phyloP scores from a whole-genome alignment of 2,888 invertebrate species.

The Atrina japonica region DNA sequence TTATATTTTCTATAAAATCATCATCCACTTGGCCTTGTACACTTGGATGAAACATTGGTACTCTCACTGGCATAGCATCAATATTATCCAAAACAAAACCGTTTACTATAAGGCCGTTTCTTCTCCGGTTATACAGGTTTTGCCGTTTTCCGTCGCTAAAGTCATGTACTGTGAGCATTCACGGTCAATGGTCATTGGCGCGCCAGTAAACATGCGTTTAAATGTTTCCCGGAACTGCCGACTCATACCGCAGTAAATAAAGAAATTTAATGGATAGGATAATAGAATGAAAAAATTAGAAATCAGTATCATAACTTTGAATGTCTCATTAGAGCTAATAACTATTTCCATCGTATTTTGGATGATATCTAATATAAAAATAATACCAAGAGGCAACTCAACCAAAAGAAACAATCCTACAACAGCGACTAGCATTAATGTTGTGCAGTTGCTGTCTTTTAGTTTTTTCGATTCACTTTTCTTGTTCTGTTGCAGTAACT shows the following conservation, averaged over 20 bases:
- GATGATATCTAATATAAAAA: slow-evolving; percentile 88
- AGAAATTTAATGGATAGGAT: slow-evolving; percentile 96
- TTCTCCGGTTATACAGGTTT: slow-evolving; percentile 40
- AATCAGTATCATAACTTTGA: slow-evolving; percentile 81
- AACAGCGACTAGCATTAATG: slow-evolving; percentile 81
- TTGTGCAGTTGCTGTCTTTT: slow-evolving; percentile 79
- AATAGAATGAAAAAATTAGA: slow-evolving; percentile 95
- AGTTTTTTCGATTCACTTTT: slow-evolving; percentile 78
- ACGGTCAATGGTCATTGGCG: slow-evolving; percentile 64
- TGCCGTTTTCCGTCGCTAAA: slow-evolving; percentile 75
- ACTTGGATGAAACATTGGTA: no score
- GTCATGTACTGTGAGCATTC: slow-evolving; percentile 77
- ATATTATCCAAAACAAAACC: no score
- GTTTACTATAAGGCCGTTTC: no score
- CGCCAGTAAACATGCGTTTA: slow-evolving; percentile 87
- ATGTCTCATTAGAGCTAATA: slow-evolving; percentile 54
- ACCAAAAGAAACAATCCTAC: slow-evolving; percentile 82
- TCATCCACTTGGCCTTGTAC: no score
- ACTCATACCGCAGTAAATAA: slow-evolving; percentile 98
- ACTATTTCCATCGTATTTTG: slow-evolving; percentile 71
- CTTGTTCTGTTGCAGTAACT: slow-evolving; percentile 88
- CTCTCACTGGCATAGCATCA: no score
- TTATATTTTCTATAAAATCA: no score
- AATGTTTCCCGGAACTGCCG: slow-evolving; percentile 97
- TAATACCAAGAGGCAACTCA: slow-evolving; percentile 81